Evolutionary conservation across 2,113 vertebrate species (phyloP), one percentile per base, ranked within the genome.

Genomic region (Lophius piscatorius): DNA sequence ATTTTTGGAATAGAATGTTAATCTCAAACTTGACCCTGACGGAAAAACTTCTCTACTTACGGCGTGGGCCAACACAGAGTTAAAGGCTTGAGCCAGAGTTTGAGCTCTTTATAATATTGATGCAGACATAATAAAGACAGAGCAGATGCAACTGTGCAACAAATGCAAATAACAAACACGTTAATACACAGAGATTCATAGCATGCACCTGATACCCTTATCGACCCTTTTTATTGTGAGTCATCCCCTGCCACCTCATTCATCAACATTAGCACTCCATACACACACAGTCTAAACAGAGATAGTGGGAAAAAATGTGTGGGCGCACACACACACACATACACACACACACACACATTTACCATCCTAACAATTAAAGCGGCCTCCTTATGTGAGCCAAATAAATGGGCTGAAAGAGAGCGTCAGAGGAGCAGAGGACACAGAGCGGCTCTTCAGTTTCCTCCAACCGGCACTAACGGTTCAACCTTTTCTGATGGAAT

Each of bases 181-280:
- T 31, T 38, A 55, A 78, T 49, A 11, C 26, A 17, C 26, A 18
- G 62, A 76, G 63, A 64, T 33, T 49, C 41, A 29, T n/a, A 22
- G 50, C 20, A 51, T 18, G 24, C 31, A 5, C 7, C 1, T 9
- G 57, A 51, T 26, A 64, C 61, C 18, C 11, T 18, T 46, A 82
- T 75, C 66, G 52, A 85, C 70, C 64, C 44, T 35, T 61, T 63
- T 64, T 74, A 57, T 70, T 57, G 40, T 60, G 78, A 85, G 81
- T 81, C 80, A 66, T 54, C 49, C 68, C 29, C 56, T 76, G 71
- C 60, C 42, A 47, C 59, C 65, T 79, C 79, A 81, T 84, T 88
- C 71, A 87, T 88, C 83, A 84, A 76, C 78, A 81, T 83, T 84
- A 87, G 58, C 57, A 42, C 52, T 14, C 12, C 10, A 33, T 23